A percentile compares a stretch with the other conserved stretches of the same genome.
phyloP scores from a whole-genome alignment of 2,888 invertebrate genomes.

The Diadromus collaris region DNA sequence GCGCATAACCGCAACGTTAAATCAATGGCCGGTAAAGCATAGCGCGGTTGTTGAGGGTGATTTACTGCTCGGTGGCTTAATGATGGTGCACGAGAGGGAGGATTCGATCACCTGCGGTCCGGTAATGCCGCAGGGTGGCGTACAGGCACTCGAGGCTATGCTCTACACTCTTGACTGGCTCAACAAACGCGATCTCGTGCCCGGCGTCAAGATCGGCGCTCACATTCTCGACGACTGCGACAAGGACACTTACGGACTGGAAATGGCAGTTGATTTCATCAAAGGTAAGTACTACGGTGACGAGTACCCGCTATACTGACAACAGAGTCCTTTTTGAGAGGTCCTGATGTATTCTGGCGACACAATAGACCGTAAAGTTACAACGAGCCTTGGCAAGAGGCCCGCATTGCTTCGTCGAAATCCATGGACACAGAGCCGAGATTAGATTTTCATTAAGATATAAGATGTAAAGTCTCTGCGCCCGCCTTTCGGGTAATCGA shows the following conservation, averaged over 20 bases:
- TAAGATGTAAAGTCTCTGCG: conserved; percentile 2
- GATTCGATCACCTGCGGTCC: conserved; percentile 91
- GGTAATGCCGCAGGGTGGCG: conserved; percentile 94
- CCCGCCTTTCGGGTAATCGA: not conserved
- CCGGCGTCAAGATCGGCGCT: conserved; percentile 89
- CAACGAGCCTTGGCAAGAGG: not conserved
- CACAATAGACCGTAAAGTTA: not conserved
- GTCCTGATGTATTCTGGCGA: not conserved
- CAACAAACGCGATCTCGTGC: conserved; percentile 83
- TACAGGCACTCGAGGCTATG: conserved; percentile 94
- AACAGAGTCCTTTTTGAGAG: not conserved
- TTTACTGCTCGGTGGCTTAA: conserved; percentile 91
- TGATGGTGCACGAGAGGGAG: conserved; percentile 95
- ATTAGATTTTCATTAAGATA: conserved; percentile 58
- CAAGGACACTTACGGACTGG: conserved; percentile 94
- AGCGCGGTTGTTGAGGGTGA: conserved; percentile 92
- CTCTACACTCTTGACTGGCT: conserved; percentile 91
- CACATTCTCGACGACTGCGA: conserved; percentile 96
- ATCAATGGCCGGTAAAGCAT: conserved; percentile 88
- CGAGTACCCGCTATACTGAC: not conserved
- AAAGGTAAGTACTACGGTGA: conserved; percentile 85
- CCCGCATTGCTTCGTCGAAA: not conserved
- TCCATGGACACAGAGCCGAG: not conserved
- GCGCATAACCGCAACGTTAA: conserved; percentile 70
- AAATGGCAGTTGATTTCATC: conserved; percentile 96